phyloP scores from a whole-genome alignment of 1,140 invertebrate species.

The Heliconius nattereri region DNA sequence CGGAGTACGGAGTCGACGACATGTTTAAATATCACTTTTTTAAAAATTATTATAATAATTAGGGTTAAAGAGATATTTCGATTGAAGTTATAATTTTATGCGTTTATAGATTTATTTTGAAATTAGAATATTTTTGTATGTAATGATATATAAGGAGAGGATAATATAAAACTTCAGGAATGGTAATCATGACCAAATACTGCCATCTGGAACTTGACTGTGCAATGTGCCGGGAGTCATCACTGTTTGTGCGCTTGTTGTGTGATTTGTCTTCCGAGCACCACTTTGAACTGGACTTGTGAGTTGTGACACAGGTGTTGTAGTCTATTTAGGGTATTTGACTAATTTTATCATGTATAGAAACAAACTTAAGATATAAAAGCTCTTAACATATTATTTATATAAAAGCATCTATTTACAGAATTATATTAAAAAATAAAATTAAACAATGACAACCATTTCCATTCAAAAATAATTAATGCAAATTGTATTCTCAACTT shows the following conservation, averaged over 20 bases:
- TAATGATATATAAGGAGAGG: slow-evolving; percentile 43
- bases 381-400: neutral
- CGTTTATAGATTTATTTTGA: slow-evolving; percentile 50
- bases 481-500: neutral
- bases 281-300: slow-evolving; percentile 27
- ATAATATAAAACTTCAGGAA: slow-evolving; percentile 42
- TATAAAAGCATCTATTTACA: neutral
- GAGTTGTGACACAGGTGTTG: neutral
- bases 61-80: slow-evolving; percentile 46
- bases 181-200: slow-evolving; percentile 45
- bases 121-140: slow-evolving; percentile 48
- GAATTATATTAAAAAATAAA: neutral
- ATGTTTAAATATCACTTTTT: slow-evolving; percentile 33
- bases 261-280: slow-evolving; percentile 43
- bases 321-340: neutral
- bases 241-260: slow-evolving; percentile 23
- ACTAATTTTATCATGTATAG: slow-evolving; percentile 5
- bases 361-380: neutral
- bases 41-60: slow-evolving; percentile 41
- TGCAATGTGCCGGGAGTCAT: slow-evolving; percentile 16
- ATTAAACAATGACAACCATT: neutral
- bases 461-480: neutral
- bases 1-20: slow-evolving; percentile 14
- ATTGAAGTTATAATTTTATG: slow-evolving; percentile 49
- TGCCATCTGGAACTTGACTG: slow-evolving; percentile 39